Evolutionary conservation across 2,888 invertebrate genomes (phyloP), one percentile per base, ranked within the genome.

Genomic region (Yponomeuta evonymella): DNA sequence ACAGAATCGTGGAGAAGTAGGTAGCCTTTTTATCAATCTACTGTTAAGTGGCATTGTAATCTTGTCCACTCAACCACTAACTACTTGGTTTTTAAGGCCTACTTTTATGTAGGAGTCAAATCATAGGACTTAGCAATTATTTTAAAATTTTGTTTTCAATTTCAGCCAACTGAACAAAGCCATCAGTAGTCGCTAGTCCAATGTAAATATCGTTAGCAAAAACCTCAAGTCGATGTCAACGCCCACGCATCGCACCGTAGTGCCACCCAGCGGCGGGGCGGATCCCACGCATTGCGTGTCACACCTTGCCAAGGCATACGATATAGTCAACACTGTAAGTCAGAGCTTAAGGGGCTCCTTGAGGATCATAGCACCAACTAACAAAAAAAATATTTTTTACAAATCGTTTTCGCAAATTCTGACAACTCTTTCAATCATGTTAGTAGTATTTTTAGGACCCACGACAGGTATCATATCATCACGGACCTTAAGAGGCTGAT

Each of bases 151-250:
- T 58, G 51, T 15, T 5, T 1, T 3, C 15, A 58, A 1, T 58
- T 58, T 3, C 51, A 43, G 51, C 51, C 15, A 58, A 8, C 43
- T 15, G 51, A 15, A 58, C 51, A 58, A 58, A 58, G 51, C 12
- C 51, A 15, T 12, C 51, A 58, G 51, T 15, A 58, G 51, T 58
- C 51, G 51, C 3, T 58, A 58, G 51, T 15, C 51, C 51, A 58
- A 67, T 36, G 30, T 67, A 67, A 67, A 67, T 67, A 43, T 67
- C 36, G 29, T 64, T 64, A 36, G 67, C 43, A 67, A 67, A 67
- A 67, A 87, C 83, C 80, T 82, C 51, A 58, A 85, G 85, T 87
- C 82, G 84, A 85, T 84, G 85, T 86, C 85, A 82, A 87, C 90
- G 87, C 91, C 91, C 87, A 90, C 90, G 74, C 74, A 72, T 12